Evolutionary conservation across 1,140 invertebrate species (phyloP), one percentile per base, ranked within the genome.

Genomic region (Drosophila elegans): DNA sequence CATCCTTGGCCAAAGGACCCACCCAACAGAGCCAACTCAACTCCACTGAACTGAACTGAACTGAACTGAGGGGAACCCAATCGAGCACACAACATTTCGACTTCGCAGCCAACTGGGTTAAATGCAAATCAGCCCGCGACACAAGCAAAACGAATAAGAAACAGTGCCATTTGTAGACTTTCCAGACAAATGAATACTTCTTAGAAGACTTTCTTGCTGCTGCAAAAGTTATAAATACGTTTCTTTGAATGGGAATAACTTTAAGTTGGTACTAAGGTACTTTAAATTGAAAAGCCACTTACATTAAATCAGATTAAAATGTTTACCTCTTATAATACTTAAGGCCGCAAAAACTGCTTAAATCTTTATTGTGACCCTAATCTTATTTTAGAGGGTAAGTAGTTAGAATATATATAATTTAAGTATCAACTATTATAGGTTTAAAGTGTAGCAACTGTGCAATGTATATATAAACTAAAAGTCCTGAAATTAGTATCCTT

Each of bases 101-200:
- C 38, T 38, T 25, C 41, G 48, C 41, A 51, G 25, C 16, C 45
- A 79, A 79, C 60, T 80, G 56, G 80, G 72, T 76, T 67, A 73
- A 76, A 84, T 84, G 80, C 72, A 84, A 84, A 84, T 84, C 56
- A 73, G 55, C 52, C 27, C 13, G 57, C 34, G 38, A 41, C 51
- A 45, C 54, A 63, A 52, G 41, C 46, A 45, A 12, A 46, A 46
- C 29, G 41, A 32, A 45, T 32, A 38, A 32, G 11, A n/a, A 38
- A 16, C 4, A 36, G 38, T 61, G 25, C 12, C 55, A 38, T 39
- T 61, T 12, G 34, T 7, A 13, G 44, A 67, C 38, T 63, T 64
- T 67, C 59, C 60, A 36, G n/a, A 51, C 59, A 64, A 67, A 64
- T 64, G 32, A 67, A 51, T 64, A 64, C 45, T n/a, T 34, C 25